Base-by-base conservation (phyloP, 2,888 invertebrate species). In the Disparrhopalites patrizii region DNA sequence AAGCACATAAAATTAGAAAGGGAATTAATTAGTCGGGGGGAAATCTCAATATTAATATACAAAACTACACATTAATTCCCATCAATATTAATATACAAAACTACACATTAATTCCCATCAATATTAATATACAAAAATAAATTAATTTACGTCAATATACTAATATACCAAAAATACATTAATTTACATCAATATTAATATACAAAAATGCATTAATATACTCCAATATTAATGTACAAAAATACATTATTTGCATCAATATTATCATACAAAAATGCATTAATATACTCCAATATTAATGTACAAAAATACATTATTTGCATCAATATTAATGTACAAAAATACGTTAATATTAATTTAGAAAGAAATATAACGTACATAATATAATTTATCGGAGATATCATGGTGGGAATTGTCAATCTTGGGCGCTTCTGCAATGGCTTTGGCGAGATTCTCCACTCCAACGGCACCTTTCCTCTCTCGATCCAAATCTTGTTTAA, bases 361-460 rank as follows among this genome's bases (percentile, higher is more conserved):
- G 36, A n/a, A 33, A 33, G 4, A 56, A 38, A 30, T 3, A 8
- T 33, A 13, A 81, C 86, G 82, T 81, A 93, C 93, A 79, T 94
- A 93, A 78, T 91, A 90, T n/a, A 95, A 81, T 81, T 93, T 93
- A 77, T 94, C 93, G 28, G 88, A 87, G 25, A 94, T 90, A 76
- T 91, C 94, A 77, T 93, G 93, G 76, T 93, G 91, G 52, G 93
- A 91, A 78, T 93, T 87, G 57, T 91, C 93, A 78, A 91, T 91
- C 58, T 87, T 90, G 0, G 92, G 91, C 7, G 90, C 89, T 77
- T 90, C 87, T 76, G 88, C 88, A 71, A 95, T 87, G 4, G 94
- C 92, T 79, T 90, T 87, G 4, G 93, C 90, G 36, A 96, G 81
- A 73, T 93, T 93, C 78, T 95, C 93, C 68, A 92, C 81, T 0